Conservation (phyloP, 2,113 vertebrate genomes). For the Ailurus styani region DNA sequence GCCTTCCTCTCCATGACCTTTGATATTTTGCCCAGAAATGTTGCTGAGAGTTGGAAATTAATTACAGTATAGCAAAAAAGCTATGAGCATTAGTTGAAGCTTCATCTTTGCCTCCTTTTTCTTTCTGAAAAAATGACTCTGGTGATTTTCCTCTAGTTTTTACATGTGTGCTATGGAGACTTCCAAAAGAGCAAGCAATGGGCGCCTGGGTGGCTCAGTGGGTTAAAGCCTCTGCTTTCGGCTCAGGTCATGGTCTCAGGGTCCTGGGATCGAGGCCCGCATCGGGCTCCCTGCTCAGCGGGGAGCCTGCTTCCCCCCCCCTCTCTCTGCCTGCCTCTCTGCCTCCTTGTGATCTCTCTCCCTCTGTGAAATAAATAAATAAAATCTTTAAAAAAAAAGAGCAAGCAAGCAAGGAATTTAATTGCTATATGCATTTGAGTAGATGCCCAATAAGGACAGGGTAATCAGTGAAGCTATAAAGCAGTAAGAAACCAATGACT, state of each 20-base stretch:
- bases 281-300: no score
- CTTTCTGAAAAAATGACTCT: not conserved
- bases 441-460: not conserved
- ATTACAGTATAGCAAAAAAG: not conserved
- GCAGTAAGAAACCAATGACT: not conserved
- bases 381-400: no score
- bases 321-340: no score
- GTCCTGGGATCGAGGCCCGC: no score
- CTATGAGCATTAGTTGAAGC: not conserved
- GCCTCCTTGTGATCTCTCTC: no score
- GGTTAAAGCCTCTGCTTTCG: no score
- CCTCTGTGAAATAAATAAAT: no score
- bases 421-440: not conserved
- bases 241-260: no score
- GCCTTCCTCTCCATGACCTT: not conserved
- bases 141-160: not conserved
- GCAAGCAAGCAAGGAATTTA: not conserved
- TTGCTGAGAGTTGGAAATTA: conserved; percentile 10
- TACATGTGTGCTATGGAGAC: not conserved
- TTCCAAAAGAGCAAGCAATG: not conserved
- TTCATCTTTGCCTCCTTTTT: not conserved
- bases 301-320: no score
- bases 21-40: conserved; percentile 20
- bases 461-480: conserved; percentile 5
- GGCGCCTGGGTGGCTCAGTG: no score